Conservation (phyloP, 2,888 invertebrate genomes). For the Oxyscelio sp. region DNA sequence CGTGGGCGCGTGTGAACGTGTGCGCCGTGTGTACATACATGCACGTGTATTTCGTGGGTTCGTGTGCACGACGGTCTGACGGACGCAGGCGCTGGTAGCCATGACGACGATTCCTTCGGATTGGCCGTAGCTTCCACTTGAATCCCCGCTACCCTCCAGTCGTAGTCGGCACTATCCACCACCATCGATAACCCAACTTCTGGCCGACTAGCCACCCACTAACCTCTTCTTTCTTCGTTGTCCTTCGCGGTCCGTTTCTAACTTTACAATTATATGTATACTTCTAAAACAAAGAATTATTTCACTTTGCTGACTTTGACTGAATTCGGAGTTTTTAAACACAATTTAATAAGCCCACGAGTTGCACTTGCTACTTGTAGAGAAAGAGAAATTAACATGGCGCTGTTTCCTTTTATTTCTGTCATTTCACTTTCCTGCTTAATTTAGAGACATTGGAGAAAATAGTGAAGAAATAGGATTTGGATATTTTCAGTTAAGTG, state of each 20-base stretch:
- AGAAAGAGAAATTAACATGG: too few species aligned
- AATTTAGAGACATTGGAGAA: too few species aligned
- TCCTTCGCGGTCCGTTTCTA: conserved; percentile 55
- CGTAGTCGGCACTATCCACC: conserved; percentile 80
- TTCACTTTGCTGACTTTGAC: conserved; percentile 23
- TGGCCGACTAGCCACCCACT: conserved; percentile 70
- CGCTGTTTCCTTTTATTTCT: too few species aligned
- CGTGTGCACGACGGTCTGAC: conserved; percentile 70
- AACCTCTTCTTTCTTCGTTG: conserved; percentile 60
- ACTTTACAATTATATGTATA: conserved; percentile 57
- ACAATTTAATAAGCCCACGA: not conserved
- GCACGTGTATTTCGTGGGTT: conserved; percentile 30
- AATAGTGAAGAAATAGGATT: too few species aligned
- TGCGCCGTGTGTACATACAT: conserved; percentile 21
- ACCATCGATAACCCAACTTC: conserved; percentile 85
- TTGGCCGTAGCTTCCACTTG: conserved; percentile 88
- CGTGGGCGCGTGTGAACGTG: conserved; percentile 7
- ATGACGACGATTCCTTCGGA: conserved; percentile 88
- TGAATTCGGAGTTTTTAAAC: conserved; percentile 14
- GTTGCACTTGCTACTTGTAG: too few species aligned
- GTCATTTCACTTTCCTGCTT: too few species aligned
- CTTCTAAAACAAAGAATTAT: conserved; percentile 51
- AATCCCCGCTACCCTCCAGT: conserved; percentile 82
- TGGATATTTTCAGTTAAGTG: too few species aligned
- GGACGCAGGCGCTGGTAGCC: conserved; percentile 87